Evolutionary conservation across 1,140 invertebrate genomes (phyloP).

Genomic region (Penaeus japonicus): DNA sequence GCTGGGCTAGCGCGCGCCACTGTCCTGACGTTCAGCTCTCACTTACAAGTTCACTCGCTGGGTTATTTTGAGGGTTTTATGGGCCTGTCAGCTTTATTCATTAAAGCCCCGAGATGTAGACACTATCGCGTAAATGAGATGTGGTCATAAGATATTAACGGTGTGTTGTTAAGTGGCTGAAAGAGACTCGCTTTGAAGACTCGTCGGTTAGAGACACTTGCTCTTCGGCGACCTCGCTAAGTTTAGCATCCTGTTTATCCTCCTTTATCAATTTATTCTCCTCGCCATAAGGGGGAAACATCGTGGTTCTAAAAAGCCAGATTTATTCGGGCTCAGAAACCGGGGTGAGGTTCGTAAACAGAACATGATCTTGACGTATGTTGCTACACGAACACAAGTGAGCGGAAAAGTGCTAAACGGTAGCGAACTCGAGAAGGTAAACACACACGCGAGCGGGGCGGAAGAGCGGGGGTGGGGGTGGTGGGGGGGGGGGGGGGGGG

Average conservation of each 20-base stretch:
- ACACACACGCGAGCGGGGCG: background rate
- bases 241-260: too few relatives aligned
- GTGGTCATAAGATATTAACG: slow-evolving; percentile 29
- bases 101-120: background rate
- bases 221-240: too few relatives aligned
- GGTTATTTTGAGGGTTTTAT: slow-evolving; percentile 7
- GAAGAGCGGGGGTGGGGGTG: background rate
- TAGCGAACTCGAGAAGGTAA: slow-evolving; percentile 33
- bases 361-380: too few relatives aligned
- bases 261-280: too few relatives aligned
- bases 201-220: too few relatives aligned
- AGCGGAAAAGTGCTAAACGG: slow-evolving; percentile 13
- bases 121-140: slow-evolving; percentile 40
- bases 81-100: background rate
- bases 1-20: slow-evolving; percentile 13
- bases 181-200: too few relatives aligned
- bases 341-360: too few relatives aligned
- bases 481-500: background rate
- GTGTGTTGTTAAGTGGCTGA: slow-evolving; percentile 29
- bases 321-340: too few relatives aligned
- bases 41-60: slow-evolving; percentile 8
- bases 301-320: too few relatives aligned
- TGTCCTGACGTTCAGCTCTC: background rate
- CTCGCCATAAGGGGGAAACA: too few relatives aligned
- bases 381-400: too few relatives aligned